Percentiles rank a stretch among this genome's conserved stretches.
phyloP scores from a whole-genome alignment of 2,888 invertebrate genomes.

The Andrena hattorfiana region DNA sequence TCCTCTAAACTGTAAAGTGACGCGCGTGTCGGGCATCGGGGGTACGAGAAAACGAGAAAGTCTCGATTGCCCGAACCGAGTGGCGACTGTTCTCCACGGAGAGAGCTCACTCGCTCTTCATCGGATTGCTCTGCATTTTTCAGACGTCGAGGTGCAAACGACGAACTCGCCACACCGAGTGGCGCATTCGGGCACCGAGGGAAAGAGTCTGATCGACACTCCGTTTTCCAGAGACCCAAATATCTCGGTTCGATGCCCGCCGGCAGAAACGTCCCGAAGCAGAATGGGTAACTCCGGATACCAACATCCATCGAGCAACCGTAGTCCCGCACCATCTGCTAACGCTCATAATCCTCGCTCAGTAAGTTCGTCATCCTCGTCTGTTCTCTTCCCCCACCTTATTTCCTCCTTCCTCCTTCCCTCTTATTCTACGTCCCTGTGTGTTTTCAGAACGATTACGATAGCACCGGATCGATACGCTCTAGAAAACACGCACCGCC shows the following conservation, averaged over 20 bases:
- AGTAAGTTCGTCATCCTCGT: conserved; percentile 71
- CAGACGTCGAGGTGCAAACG: conserved; percentile 84
- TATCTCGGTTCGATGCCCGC: conserved; percentile 81
- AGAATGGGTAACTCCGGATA: conserved; percentile 65
- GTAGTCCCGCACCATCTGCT: conserved; percentile 72
- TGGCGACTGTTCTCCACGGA: conserved; percentile 52
- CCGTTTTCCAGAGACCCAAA: conserved; percentile 84
- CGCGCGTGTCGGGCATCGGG: conserved; percentile 13
- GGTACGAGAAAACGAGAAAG: conserved; percentile 20
- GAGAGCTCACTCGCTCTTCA: conserved; percentile 60
- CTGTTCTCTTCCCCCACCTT: background rate
- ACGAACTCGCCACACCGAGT: conserved; percentile 83
- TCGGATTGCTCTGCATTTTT: conserved; percentile 71
- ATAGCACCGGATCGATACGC: conserved; percentile 89
- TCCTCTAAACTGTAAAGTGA: conserved; percentile 3
- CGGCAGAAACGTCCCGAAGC: conserved; percentile 73
- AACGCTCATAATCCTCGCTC: conserved; percentile 80
- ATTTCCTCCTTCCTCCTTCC: background rate
- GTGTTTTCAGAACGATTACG: conserved; percentile 80
- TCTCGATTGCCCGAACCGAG: conserved; percentile 54
- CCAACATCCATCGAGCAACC: conserved; percentile 72
- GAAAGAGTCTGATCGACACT: conserved; percentile 84
- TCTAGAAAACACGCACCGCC: conserved; percentile 85
- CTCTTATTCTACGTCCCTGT: background rate
- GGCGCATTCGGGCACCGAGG: conserved; percentile 75